Conservation (phyloP, 2,113 vertebrate species). For the Geothlypis trichas region DNA sequence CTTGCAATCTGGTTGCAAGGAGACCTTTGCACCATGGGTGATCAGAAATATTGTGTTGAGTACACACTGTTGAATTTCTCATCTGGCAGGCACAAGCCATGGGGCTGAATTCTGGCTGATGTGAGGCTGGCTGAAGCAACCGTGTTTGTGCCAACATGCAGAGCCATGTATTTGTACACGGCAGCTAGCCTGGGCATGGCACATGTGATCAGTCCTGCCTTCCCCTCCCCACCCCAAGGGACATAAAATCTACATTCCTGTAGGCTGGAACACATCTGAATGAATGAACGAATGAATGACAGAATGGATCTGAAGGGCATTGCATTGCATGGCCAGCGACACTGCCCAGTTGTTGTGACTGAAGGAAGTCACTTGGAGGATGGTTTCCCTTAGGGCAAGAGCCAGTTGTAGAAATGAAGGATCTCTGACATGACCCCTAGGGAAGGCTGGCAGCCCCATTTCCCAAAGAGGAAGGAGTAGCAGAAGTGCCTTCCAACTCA, state of each 20-base stretch:
- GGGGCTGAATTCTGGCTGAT: background rate
- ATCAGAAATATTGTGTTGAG: background rate
- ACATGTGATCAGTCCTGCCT: background rate
- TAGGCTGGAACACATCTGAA: background rate
- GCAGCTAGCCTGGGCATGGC: background rate
- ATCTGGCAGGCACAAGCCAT: background rate
- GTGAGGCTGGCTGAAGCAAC: background rate
- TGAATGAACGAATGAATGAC: background rate
- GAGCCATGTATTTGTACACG: background rate
- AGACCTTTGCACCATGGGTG: rapidly evolving
- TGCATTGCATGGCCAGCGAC: rapidly evolving
- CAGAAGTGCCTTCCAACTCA: background rate
- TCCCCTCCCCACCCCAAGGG: background rate
- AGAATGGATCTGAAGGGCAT: background rate
- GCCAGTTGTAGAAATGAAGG: background rate
- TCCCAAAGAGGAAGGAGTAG: background rate
- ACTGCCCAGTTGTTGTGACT: background rate
- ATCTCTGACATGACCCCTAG: background rate
- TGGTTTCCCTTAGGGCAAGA: background rate
- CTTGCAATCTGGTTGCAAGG: background rate
- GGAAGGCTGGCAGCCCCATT: background rate
- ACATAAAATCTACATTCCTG: background rate
- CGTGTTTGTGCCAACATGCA: rapidly evolving
- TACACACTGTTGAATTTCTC: rapidly evolving
- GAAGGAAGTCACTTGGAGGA: background rate